Conservation (phyloP, 2,113 vertebrate genomes). For the Ariopsis seemanni region DNA sequence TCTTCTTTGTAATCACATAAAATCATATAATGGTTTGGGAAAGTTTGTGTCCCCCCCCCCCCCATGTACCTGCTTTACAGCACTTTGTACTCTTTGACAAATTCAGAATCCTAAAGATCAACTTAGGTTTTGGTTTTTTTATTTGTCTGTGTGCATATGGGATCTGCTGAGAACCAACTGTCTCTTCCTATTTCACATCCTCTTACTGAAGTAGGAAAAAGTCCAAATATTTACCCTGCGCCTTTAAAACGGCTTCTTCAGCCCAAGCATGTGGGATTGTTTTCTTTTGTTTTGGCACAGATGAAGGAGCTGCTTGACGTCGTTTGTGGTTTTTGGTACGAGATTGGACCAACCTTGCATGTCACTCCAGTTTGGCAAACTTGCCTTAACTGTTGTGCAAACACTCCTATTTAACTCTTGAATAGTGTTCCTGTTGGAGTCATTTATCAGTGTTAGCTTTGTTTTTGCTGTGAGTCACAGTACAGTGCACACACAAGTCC, state of each 20-base stretch:
- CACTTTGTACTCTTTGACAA: too few relatives aligned
- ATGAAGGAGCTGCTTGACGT: constrained; percentile 14
- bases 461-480: background rate
- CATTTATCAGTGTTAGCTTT: background rate
- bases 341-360: background rate
- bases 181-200: background rate
- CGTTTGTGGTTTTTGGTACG: constrained; percentile 26
- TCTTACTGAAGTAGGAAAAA: constrained; percentile 7
- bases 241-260: constrained; percentile 32
- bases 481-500: background rate
- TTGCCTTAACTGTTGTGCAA: background rate
- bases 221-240: constrained; percentile 41
- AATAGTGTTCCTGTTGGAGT: background rate
- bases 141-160: too few relatives aligned
- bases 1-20: background rate
- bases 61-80: too few relatives aligned
- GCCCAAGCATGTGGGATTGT: constrained; percentile 39
- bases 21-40: background rate
- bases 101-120: too few relatives aligned
- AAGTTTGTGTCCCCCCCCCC: too few relatives aligned
- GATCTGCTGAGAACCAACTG: background rate
- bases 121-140: background rate
- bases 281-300: constrained; percentile 24
- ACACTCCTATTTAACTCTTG: background rate
- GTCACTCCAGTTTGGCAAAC: constrained; percentile 6